These are phyloP conservation scores for Chitala chitala DNA, from an alignment of 2,113 vertebrate species.

Conservation along the genomic window DNA sequence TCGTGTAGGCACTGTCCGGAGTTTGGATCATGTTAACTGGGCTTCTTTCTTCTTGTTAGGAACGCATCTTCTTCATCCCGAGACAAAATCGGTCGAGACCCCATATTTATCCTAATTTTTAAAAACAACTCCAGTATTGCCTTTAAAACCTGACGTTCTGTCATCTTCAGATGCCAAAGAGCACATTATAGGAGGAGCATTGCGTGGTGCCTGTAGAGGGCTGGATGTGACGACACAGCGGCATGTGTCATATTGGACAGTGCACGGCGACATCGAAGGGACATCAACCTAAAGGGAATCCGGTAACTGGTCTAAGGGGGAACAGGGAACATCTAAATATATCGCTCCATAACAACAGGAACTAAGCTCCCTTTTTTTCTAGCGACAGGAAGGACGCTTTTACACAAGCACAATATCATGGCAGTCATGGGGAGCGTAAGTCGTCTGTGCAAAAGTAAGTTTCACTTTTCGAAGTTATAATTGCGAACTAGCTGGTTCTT, in stretches of 20 bases:
- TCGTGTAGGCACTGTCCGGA: too few species aligned
- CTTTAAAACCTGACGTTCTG: too few species aligned
- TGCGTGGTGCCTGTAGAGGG: neutral
- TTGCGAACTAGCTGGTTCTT: neutral
- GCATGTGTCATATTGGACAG: neutral
- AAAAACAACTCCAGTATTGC: too few species aligned
- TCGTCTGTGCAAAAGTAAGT: slow-evolving; percentile 57
- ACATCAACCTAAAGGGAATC: neutral
- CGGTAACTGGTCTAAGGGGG: too few species aligned
- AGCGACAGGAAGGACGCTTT: slow-evolving; percentile 2
- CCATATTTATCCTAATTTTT: too few species aligned
- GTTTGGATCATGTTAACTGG: too few species aligned
- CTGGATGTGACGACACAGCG: neutral
- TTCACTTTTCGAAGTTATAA: neutral
- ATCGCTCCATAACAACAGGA: neutral
- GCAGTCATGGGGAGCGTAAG: slow-evolving; percentile 49
- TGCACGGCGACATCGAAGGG: too few species aligned
- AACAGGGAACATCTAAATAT: neutral
- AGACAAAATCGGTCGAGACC: too few species aligned
- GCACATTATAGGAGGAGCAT: neutral
- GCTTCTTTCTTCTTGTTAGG: too few species aligned
- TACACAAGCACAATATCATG: slow-evolving; percentile 39
- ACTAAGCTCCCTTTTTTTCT: neutral
- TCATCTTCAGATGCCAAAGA: neutral
- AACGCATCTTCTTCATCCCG: too few species aligned